These are phyloP conservation scores for Acronicta aceris DNA, from an alignment of 2,888 invertebrate genomes.

Conservation along the genomic window DNA sequence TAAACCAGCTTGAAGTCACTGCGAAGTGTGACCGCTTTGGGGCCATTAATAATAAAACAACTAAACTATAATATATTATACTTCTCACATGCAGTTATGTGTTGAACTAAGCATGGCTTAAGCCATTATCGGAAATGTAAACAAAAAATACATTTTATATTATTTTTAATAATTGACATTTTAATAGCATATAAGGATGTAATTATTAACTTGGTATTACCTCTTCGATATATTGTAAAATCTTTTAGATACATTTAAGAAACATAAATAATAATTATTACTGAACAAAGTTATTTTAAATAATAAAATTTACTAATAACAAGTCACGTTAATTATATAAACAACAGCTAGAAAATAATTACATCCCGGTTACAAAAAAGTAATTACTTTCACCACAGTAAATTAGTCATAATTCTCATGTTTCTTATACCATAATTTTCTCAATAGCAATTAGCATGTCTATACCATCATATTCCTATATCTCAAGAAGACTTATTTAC, in stretches of 20 bases:
- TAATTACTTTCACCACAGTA: conserved; percentile 76
- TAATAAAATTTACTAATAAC: conserved; percentile 31
- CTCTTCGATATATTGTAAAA: conserved; percentile 4
- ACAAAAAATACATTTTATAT: conserved; percentile 34
- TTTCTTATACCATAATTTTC: conserved; percentile 75
- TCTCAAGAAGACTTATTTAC: conserved; percentile 84
- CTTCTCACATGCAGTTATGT: conserved; percentile 58
- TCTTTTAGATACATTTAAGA: conserved; percentile 7
- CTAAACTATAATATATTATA: conserved; percentile 88
- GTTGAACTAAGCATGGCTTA: conserved; percentile 29
- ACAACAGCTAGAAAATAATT: conserved; percentile 68
- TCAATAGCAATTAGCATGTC: conserved; percentile 78
- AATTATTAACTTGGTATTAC: conserved; percentile 60
- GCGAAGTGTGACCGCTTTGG: conserved; percentile 54
- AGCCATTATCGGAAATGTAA: conserved; percentile 23
- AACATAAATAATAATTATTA: conserved; percentile 23
- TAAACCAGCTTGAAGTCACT: conserved; percentile 55
- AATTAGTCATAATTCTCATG: conserved; percentile 80
- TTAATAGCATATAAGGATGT: conserved; percentile 70
- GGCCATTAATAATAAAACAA: conserved; percentile 62
- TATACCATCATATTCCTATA: conserved; percentile 70
- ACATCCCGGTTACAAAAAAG: conserved; percentile 69
- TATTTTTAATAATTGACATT: conserved; percentile 78
- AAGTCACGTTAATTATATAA: conserved; percentile 48
- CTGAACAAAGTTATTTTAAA: conserved; percentile 23